Conservation (phyloP, 2,113 vertebrate species). For the Tauraco erythrolophus region DNA sequence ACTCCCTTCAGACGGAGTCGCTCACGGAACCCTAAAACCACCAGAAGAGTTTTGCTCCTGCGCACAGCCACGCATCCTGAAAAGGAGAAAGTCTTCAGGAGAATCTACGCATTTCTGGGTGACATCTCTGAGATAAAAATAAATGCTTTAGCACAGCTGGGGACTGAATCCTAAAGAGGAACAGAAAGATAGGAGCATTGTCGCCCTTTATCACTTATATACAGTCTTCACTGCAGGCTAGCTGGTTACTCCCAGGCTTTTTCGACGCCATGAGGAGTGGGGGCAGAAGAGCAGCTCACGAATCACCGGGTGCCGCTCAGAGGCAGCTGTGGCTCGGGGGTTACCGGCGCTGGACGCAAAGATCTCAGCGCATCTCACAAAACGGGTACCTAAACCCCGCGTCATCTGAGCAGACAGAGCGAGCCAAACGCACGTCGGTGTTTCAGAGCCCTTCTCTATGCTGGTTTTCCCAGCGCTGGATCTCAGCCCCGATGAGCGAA, state of each 20-base stretch:
- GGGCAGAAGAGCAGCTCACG: background rate
- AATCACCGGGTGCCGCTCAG: background rate
- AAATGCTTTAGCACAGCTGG: background rate
- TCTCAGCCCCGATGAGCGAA: background rate
- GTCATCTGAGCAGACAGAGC: background rate
- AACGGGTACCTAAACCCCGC: background rate
- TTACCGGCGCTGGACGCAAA: fast-evolving
- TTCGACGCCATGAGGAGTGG: background rate
- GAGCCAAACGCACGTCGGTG: fast-evolving
- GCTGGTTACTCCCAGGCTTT: background rate
- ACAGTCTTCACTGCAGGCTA: fast-evolving
- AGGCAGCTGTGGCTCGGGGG: background rate
- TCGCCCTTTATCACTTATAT: fast-evolving
- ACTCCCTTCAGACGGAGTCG: background rate
- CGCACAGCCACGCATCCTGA: background rate
- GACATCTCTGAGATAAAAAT: background rate
- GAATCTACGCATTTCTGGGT: background rate
- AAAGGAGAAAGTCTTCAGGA: background rate
- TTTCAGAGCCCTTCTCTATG: fast-evolving
- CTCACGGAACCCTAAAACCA: background rate
- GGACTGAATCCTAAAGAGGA: background rate
- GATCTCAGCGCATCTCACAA: background rate
- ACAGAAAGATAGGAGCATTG: fast-evolving
- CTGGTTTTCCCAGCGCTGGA: background rate
- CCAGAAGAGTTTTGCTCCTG: background rate